These are phyloP conservation scores for Macquaria ambigua DNA, from an alignment of 2,113 vertebrate genomes.

Conservation along the genomic window DNA sequence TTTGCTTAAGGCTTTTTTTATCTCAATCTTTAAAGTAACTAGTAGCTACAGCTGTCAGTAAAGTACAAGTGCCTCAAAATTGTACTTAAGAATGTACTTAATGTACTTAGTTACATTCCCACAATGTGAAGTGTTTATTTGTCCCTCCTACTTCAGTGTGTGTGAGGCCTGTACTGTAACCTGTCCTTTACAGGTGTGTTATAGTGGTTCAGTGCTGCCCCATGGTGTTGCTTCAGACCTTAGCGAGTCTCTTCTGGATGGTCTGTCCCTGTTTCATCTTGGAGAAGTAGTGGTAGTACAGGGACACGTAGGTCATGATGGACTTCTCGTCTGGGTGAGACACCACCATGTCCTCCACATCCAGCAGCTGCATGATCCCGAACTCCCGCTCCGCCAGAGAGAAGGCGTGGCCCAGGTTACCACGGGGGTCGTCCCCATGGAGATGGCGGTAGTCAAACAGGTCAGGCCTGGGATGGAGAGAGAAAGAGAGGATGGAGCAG, in stretches of 20 bases:
- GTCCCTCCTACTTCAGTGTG: too few species aligned
- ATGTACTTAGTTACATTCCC: too few species aligned
- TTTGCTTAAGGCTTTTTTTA: constrained; percentile 5
- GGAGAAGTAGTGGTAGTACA: constrained; percentile 94
- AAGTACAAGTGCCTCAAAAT: too few species aligned
- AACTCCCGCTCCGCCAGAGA: constrained; percentile 87
- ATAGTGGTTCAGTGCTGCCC: not conserved
- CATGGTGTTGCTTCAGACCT: constrained; percentile 68
- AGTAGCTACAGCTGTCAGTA: too few species aligned
- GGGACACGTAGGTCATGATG: constrained; percentile 94
- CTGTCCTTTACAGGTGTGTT: not conserved
- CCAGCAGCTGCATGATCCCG: constrained; percentile 90
- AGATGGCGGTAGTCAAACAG: constrained; percentile 88
- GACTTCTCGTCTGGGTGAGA: constrained; percentile 90
- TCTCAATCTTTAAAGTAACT: too few species aligned
- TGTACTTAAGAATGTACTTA: too few species aligned
- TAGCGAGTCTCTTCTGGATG: constrained; percentile 87
- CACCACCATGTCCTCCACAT: constrained; percentile 89
- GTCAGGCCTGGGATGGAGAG: constrained; percentile 85
- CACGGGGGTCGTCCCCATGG: constrained; percentile 73
- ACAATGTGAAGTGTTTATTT: not conserved
- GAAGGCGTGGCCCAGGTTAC: constrained; percentile 89
- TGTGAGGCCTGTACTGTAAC: too few species aligned
- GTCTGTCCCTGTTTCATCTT: constrained; percentile 89
- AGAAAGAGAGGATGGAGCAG: too few species aligned